Percentiles rank a stretch among this genome's conserved stretches.
Conservation (phyloP, 2,113 vertebrate genomes). For the Notechis scutatus region DNA sequence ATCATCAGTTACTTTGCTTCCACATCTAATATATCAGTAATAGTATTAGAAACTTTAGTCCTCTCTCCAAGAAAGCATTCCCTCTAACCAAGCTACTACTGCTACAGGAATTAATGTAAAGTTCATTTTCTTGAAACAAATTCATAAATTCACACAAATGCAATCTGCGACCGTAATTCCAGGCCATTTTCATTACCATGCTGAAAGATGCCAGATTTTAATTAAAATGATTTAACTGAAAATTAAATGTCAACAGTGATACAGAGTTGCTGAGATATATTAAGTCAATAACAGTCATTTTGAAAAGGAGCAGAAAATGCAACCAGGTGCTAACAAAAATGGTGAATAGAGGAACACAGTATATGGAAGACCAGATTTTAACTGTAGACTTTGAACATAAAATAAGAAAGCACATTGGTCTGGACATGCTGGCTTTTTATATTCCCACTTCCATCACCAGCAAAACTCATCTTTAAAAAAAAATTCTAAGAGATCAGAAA, state of each 20-base stretch:
- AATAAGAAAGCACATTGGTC: background rate
- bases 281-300: background rate
- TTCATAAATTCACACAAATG: slow-evolving; percentile 27
- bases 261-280: slow-evolving; percentile 37
- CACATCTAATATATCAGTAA: background rate
- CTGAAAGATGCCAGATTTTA: slow-evolving; percentile 54
- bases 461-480: background rate
- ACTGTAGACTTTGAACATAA: background rate
- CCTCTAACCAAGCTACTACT: slow-evolving; percentile 5
- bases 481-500: background rate
- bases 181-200: slow-evolving; percentile 47
- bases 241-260: slow-evolving; percentile 55
- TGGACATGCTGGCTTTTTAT: background rate
- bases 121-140: slow-evolving; percentile 28
- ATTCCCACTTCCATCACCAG: background rate
- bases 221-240: slow-evolving; percentile 58
- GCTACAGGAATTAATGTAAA: slow-evolving; percentile 32
- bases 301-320: background rate
- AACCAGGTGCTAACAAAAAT: background rate
- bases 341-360: background rate
- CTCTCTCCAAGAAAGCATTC: background rate
- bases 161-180: slow-evolving; percentile 19
- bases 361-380: background rate
- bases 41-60: background rate
- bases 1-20: background rate